Evolutionary conservation across 2,797 vertebrate genomes (phyloP), one percentile per base, ranked within the genome.

Genomic region (Pygocentrus nattereri): DNA sequence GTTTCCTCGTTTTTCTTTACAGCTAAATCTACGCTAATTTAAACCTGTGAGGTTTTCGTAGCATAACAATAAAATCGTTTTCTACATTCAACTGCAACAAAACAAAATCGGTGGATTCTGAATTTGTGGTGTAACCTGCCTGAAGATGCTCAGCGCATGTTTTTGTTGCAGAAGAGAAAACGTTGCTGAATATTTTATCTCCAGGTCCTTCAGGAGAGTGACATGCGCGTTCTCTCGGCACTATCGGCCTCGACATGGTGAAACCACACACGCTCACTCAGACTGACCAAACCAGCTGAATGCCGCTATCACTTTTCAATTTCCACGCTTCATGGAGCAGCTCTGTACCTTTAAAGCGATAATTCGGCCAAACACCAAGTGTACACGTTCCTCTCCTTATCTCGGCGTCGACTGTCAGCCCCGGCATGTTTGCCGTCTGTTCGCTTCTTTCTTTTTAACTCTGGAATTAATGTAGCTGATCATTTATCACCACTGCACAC

Each of bases 101-200:
- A 44, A 44, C 1, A 10, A 41, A 41, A 5, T 1, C 41, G 8
- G 8, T 44, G 41, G 41, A 44, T 44, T 44, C 41, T 41, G 41
- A 44, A 12, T 10, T 10, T 44, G 8, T 44, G 41, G 41, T 5
- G 11, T 11, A 10, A 44, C 8, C 10, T 44, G 41, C 10, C 8
- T 44, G 41, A 41, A 10, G 44, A 44, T 10, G n/a, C n/a, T 2
- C 11, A 44, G 38, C 41, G 12, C 8, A 41, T 11, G 41, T 41
- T 41, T 34, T 8, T 41, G 8, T 10, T 41, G n/a, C n/a, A 56
- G 5, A 56, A 23, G 1, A n/a, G n/a, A 56, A 41, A 41, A 3
- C 41, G 41, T 41, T 44, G 54, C 54, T 58, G 54, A 54, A 58
- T 81, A 70, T 83, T 86, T 83, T 41, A 85, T 78, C 21, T 77